These are phyloP conservation scores for Andrena minutula DNA, from an alignment of 2,888 invertebrate species.

Conservation along the genomic window DNA sequence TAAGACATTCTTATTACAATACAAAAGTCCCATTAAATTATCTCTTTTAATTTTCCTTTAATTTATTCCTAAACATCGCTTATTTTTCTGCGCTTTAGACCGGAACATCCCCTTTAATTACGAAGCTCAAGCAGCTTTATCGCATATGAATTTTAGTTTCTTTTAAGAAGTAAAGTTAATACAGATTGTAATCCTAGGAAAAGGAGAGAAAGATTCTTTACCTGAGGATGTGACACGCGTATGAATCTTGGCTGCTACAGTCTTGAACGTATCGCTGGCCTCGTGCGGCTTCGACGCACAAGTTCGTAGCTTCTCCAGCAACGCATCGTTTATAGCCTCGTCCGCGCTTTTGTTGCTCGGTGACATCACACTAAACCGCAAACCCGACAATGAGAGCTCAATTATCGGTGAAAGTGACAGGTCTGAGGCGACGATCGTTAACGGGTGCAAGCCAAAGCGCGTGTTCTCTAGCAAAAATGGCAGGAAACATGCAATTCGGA, in stretches of 20 bases:
- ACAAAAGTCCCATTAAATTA: too few species aligned
- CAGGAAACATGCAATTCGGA: conserved; percentile 15
- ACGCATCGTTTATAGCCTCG: conserved; percentile 79
- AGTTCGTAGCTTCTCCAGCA: conserved; percentile 81
- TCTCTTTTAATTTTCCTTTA: too few species aligned
- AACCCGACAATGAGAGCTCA: conserved; percentile 51
- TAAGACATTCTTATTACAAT: too few species aligned
- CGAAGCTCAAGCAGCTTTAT: too few species aligned
- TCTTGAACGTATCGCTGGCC: conserved; percentile 79
- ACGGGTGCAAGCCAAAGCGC: conserved; percentile 11
- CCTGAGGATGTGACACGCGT: conserved; percentile 83
- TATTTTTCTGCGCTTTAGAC: too few species aligned
- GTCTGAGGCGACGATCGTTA: neutral
- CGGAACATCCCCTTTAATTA: too few species aligned
- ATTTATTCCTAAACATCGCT: too few species aligned
- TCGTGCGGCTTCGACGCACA: conserved; percentile 79
- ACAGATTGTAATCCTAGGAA: too few species aligned
- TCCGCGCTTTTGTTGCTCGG: conserved; percentile 78
- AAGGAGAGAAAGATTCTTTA: conserved; percentile 63
- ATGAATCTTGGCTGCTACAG: conserved; percentile 81
- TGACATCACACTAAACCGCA: conserved; percentile 77
- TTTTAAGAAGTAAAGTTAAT: too few species aligned
- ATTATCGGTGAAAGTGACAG: conserved; percentile 36
- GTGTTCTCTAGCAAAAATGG: conserved; percentile 4
- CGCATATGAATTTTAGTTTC: too few species aligned